phyloP scores from a whole-genome alignment of 2,113 vertebrate genomes.

The Campylomormyrus numenius region DNA sequence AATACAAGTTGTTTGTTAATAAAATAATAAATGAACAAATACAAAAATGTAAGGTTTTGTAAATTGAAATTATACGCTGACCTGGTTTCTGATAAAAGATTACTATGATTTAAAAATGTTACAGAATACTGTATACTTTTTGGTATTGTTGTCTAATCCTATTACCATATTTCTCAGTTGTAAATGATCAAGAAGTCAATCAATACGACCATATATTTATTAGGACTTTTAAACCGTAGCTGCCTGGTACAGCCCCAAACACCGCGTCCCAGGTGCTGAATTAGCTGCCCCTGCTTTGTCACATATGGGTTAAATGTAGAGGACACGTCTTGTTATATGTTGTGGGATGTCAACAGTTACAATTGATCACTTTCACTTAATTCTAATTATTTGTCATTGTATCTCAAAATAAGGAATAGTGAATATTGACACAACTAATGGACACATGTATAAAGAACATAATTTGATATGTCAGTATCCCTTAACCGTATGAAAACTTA shows the following conservation, averaged over 20 bases:
- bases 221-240: not conserved
- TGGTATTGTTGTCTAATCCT: not conserved
- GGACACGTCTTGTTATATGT: not conserved
- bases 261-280: too few relatives aligned
- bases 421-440: not conserved
- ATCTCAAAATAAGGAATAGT: not conserved
- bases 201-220: not conserved
- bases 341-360: too few relatives aligned
- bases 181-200: not conserved
- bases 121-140: not conserved
- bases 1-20: not conserved
- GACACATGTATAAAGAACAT: not conserved
- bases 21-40: not conserved
- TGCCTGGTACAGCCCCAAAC: not conserved
- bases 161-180: not conserved
- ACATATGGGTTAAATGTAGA: too few relatives aligned
- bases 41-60: not conserved
- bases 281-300: too few relatives aligned
- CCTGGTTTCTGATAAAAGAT: not conserved
- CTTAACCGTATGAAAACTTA: not conserved
- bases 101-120: not conserved
- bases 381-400: not conserved
- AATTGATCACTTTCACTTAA: not conserved
- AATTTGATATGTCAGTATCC: not conserved
- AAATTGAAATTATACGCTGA: not conserved